Conservation (phyloP, 2,888 invertebrate species). For the Opisthograptis luteolata region DNA sequence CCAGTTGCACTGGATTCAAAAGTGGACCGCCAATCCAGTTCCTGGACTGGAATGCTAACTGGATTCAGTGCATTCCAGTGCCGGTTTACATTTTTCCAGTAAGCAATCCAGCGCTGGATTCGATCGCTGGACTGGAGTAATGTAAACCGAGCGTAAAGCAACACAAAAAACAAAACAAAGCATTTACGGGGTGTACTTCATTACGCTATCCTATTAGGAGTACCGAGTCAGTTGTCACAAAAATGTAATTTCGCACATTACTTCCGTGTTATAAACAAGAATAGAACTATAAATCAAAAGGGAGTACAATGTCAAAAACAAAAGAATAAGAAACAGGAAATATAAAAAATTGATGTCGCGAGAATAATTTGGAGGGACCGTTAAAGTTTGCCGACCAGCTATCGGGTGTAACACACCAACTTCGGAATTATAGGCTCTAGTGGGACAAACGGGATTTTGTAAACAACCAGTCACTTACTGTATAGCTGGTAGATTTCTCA, state of each 20-base stretch:
- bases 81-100: too few species aligned
- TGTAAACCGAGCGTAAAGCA: not conserved
- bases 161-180: slow-evolving; percentile 8
- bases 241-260: slow-evolving; percentile 23
- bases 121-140: too few species aligned
- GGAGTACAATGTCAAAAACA: slow-evolving; percentile 40
- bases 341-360: slow-evolving; percentile 55
- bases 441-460: slow-evolving; percentile 38
- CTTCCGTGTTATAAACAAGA: slow-evolving; percentile 29
- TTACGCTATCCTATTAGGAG: slow-evolving; percentile 1
- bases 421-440: slow-evolving; percentile 49
- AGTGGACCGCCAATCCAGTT: too few species aligned
- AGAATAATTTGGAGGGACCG: slow-evolving; percentile 53
- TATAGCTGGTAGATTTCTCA: slow-evolving; percentile 7
- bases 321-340: slow-evolving; percentile 47
- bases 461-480: slow-evolving; percentile 42
- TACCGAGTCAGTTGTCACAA: slow-evolving; percentile 10
- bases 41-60: too few species aligned
- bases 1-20: too few species aligned
- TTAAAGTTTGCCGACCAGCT: slow-evolving; percentile 43
- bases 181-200: slow-evolving; percentile 12
- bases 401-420: slow-evolving; percentile 37
- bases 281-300: slow-evolving; percentile 33
- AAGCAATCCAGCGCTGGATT: too few species aligned
- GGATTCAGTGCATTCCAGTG: too few species aligned